Base-by-base conservation (phyloP, 1,140 invertebrate species). In the Laupala kohalensis region DNA sequence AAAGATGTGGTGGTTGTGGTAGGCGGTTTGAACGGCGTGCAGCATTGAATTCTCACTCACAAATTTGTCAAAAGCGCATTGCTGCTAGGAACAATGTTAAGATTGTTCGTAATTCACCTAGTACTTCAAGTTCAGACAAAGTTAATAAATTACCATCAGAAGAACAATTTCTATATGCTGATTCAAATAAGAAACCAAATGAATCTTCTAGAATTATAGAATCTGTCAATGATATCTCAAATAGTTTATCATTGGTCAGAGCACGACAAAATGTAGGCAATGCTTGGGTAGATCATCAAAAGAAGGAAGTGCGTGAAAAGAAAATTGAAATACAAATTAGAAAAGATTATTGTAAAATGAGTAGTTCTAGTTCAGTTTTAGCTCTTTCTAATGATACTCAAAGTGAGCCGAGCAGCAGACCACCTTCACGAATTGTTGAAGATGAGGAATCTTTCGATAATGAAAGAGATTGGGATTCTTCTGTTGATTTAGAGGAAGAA, bases 11-110 rank as follows among this genome's bases (percentile, higher is more conserved):
- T n/a, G 86, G 85, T 37, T 90, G 88, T 78, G 86, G 86, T 0
- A 86, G 87, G 72, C 81, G 82, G 25, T 90, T 90, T 77, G 88
- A 90, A 75, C 82, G 87, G 3, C 85, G 85, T 70, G 88, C 86
- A 15, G 87, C 87, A 5, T 79, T 90, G 19, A 83, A 84, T 9
- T 85, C 89, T 19, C 88, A 90, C 79, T 82, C 85, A 25, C 83
- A 87, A 68, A 77, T 79, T 72, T 84, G 81, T 70, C 76, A 78
- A 25, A 77, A 79, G 71, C 76, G 64, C 24, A 70, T 70, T 23
- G 64, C 69, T 28, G 62, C 27, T 2, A 23, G 62, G 29, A 70
- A 70, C 62, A 70, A 64, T 53, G 62, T 64, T 53, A 63, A 64
- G 25, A 62, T 62, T 6, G 13, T 4, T 19, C 64, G 64, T 23